Evolutionary conservation across 2,888 invertebrate genomes (phyloP), one percentile per base, ranked within the genome.

Genomic region (Pyrgus malvae): DNA sequence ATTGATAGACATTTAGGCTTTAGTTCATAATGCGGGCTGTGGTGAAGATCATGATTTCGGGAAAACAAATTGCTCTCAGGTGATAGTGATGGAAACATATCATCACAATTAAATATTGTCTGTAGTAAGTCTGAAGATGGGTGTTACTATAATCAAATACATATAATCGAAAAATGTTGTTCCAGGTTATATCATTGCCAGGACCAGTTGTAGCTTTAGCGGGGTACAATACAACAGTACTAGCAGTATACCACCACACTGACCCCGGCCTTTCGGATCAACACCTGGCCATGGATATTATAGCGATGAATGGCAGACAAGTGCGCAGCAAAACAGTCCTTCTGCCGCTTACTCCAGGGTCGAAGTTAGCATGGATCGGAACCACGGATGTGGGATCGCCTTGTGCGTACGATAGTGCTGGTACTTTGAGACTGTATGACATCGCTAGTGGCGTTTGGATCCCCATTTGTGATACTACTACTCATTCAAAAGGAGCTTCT

Each of bases 341-440:
- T 38, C 66, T 96, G 29, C 94, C 96, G 0, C 73, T 97, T 11
- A 92, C 93, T 0, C 93, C 95, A 0, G 91, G 92, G 42, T 88
- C 93, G 0, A 92, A 92, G 60, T 79, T 97, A 23, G 78, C 90
- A 27, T 97, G 97, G 97, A 64, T 95, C 64, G 98, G 95, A 11
- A 94, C 95, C 63, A 93, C 95, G 0, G 97, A 97, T 74, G 92
- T 93, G 56, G 97, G 97, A 0, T 95, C 97, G 0, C 95, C 97
- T 0, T 92, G 93, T 21, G 89, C 93, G 12, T 91, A 92, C 73
- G 98, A 99, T 83, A 94, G 94, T 3, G 90, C 92, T 29, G 98
- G 98, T 0, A 76, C 94, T 45, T 74, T 98, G 23, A 91, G 94
- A 51, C 80, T 98, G 66, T 93, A 95, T 65, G 93, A 94, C 61